Percentiles rank a stretch among this genome's conserved stretches.
Conservation (phyloP, 2,888 invertebrate species). For the Macaria notata region DNA sequence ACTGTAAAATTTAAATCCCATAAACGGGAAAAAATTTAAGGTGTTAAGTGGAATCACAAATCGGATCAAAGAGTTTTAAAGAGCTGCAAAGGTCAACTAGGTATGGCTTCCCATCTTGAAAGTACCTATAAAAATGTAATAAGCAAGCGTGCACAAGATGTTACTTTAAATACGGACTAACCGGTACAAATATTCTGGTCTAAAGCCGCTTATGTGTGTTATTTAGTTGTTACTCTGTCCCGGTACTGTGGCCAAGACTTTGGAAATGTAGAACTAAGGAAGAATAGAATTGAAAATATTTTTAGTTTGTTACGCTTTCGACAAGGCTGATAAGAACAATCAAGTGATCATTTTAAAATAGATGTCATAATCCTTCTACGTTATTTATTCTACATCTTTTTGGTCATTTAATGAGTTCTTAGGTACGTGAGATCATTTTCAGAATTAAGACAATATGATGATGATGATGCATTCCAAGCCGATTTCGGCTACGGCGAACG, state of each 20-base stretch:
- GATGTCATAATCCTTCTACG: too few relatives aligned
- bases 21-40: constrained; percentile 1
- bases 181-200: constrained; percentile 51
- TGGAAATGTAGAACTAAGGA: constrained; percentile 12
- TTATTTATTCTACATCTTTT: too few relatives aligned
- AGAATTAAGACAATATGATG: too few relatives aligned
- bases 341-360: too few relatives aligned
- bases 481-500: too few relatives aligned
- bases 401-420: too few relatives aligned
- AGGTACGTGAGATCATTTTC: too few relatives aligned
- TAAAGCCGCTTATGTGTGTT: constrained; percentile 64
- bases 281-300: constrained; percentile 12
- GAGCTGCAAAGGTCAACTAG: constrained; percentile 25
- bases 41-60: constrained; percentile 12
- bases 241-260: constrained; percentile 31
- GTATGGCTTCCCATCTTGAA: constrained; percentile 30
- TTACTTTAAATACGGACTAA: constrained; percentile 33
- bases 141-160: constrained; percentile 28
- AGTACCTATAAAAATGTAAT: constrained; percentile 34
- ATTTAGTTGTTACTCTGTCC: constrained; percentile 34
- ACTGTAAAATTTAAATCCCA: neutral
- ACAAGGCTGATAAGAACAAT: too few relatives aligned
- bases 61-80: constrained; percentile 8
- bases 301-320: neutral
- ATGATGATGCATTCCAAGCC: too few relatives aligned